These are phyloP conservation scores for Troglohyphantes excavatus DNA, from an alignment of 2,888 invertebrate genomes.

Conservation along the genomic window DNA sequence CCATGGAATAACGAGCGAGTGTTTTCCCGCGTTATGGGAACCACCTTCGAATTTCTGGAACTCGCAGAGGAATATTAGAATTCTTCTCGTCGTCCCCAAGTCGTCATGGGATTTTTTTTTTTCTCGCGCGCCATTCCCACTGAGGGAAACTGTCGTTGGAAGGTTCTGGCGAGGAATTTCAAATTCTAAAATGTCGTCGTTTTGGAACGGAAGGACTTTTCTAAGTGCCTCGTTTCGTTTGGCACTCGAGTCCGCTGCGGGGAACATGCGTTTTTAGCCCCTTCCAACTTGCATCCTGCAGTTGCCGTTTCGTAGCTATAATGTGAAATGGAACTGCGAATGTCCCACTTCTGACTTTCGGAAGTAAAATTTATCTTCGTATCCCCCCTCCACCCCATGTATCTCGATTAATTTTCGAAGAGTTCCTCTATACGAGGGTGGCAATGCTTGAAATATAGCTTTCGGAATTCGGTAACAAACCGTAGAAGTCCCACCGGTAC, in stretches of 20 bases:
- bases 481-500: too few relatives aligned
- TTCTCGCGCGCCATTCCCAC: constrained; percentile 15
- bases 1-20: constrained; percentile 1
- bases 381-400: neutral
- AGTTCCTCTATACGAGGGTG: neutral
- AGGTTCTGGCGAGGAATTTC: constrained; percentile 42
- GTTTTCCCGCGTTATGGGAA: neutral
- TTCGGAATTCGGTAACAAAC: neutral
- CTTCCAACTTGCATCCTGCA: neutral
- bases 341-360: neutral
- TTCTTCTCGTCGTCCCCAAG: constrained; percentile 24
- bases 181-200: constrained; percentile 50
- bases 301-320: constrained; percentile 5
- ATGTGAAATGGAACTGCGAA: constrained; percentile 21
- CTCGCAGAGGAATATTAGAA: constrained; percentile 34
- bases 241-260: constrained; percentile 8
- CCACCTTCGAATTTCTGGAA: neutral
- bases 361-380: constrained; percentile 38
- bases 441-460: neutral
- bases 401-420: constrained; percentile 22
- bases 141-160: neutral
- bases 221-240: constrained; percentile 40
- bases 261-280: constrained; percentile 7
- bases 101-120: neutral
- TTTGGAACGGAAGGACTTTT: constrained; percentile 55